These are phyloP conservation scores for Drymodes brunneopygia DNA, from an alignment of 2,113 vertebrate species.

Conservation along the genomic window DNA sequence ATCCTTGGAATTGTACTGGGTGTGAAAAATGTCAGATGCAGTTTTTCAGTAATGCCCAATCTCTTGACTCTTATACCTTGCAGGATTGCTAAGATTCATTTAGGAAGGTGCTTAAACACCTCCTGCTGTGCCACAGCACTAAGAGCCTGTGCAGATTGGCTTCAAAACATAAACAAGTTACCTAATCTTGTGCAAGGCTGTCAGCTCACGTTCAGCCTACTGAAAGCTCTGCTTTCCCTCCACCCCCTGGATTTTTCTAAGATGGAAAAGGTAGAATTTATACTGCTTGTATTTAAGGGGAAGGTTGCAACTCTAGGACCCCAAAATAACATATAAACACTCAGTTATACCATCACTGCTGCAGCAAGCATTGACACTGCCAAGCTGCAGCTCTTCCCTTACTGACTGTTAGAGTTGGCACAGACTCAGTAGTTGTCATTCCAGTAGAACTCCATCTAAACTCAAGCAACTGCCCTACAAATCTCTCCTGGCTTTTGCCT, in stretches of 20 bases:
- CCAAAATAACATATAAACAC: neutral
- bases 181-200: neutral
- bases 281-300: neutral
- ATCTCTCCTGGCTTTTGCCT: neutral
- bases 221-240: neutral
- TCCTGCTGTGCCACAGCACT: neutral
- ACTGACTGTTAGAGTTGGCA: neutral
- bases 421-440: neutral
- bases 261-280: neutral
- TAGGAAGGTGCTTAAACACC: neutral
- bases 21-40: neutral
- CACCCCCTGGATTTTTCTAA: neutral
- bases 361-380: neutral
- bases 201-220: neutral
- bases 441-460: neutral
- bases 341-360: neutral
- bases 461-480: neutral
- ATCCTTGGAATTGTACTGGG: neutral
- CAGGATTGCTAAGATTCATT: neutral
- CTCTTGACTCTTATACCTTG: neutral
- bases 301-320: neutral
- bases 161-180: neutral
- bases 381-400: neutral
- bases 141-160: neutral
- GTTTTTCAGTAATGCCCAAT: neutral